A percentile compares a stretch with the other conserved stretches of the same genome.
phyloP scores from a whole-genome alignment of 2,888 invertebrate genomes.

The Mesodorylaimus sp. region DNA sequence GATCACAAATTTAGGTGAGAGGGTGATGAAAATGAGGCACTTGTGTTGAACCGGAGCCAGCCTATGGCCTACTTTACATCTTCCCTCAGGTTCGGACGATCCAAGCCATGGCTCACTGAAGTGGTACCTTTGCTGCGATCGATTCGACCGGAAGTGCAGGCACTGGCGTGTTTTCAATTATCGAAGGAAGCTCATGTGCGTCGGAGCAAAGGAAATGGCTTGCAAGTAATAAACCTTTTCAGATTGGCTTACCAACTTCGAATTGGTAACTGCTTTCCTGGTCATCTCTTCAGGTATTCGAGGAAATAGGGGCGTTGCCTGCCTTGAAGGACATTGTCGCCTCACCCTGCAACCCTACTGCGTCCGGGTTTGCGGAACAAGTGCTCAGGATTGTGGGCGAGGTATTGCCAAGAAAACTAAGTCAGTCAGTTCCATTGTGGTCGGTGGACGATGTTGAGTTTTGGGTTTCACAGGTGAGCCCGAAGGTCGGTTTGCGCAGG shows the following conservation, averaged over 20 bases:
- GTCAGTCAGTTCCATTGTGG: conserved; percentile 91
- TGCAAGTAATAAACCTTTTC: no score
- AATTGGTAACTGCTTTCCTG: no score
- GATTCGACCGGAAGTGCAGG: not conserved
- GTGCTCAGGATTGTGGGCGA: conserved; percentile 53
- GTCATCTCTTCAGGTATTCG: no score
- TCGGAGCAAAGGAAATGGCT: not conserved
- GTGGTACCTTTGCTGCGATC: not conserved
- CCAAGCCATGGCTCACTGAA: not conserved
- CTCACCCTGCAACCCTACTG: conserved; percentile 60
- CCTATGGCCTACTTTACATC: not conserved
- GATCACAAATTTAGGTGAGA: not conserved
- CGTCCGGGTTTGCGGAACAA: not conserved
- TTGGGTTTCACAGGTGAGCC: conserved; percentile 68
- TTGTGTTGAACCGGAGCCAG: no score
- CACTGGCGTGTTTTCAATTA: not conserved
- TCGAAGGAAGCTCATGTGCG: not conserved
- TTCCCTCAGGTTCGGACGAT: not conserved
- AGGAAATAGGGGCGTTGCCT: conserved; percentile 77
- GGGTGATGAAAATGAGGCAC: no score
- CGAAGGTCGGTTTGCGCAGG: no score
- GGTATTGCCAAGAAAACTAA: conserved; percentile 81
- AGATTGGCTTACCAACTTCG: no score
- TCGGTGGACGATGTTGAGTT: conserved; percentile 79
- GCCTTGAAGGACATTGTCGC: conserved; percentile 81